Base-by-base conservation (phyloP, 2,113 vertebrate genomes). In the Murina feae region DNA sequence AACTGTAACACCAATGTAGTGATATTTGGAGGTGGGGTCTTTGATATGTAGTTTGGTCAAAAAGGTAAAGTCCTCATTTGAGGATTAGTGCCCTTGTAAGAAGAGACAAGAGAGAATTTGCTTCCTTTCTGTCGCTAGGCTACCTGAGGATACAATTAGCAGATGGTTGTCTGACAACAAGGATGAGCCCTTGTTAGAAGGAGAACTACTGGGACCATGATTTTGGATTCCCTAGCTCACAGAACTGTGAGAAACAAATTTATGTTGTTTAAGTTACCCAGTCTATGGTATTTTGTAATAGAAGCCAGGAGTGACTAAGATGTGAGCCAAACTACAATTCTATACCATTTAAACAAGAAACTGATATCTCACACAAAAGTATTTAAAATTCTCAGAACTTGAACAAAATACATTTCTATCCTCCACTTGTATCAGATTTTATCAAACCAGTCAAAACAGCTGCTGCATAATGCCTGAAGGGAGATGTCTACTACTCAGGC, bases 1-100 rank as follows among this genome's bases (percentile, higher is more conserved):
- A 82, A 74, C 35, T 0, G n/a, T 60, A 4, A 58, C n/a, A 2
- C 13, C 1, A 1, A 2, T 4, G 1, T 5, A 20, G 25, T 86
- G 49, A 6, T n/a, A 37, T n/a, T 76, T 78, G 32, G 30, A 81
- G 2, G 20, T 11, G 5, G 37, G 32, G 17, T 8, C 6, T 69
- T n/a, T 11, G 14, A 5, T 9, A 80, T 1, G 12, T 37, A 42
- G 20, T 47, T 23, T 49, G 21, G 7, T 39, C 51, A 23, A 71
- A 32, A 53, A 10, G 4, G 0, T 42, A 0, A 6, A 21, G 8
- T 6, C 2, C 9, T 78, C 20, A 5, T 25, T 16, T 42, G 47
- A 9, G 35, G 17, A 84, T 66, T 4, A 23, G 32, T 39, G 6
- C 6, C 65, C 5, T 49, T 17, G 9, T 32, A 28, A 60, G 23